Percentiles rank a stretch among this genome's conserved stretches.
phyloP scores from a whole-genome alignment of 2,888 invertebrate species.

The Cataglyphis cursor region DNA sequence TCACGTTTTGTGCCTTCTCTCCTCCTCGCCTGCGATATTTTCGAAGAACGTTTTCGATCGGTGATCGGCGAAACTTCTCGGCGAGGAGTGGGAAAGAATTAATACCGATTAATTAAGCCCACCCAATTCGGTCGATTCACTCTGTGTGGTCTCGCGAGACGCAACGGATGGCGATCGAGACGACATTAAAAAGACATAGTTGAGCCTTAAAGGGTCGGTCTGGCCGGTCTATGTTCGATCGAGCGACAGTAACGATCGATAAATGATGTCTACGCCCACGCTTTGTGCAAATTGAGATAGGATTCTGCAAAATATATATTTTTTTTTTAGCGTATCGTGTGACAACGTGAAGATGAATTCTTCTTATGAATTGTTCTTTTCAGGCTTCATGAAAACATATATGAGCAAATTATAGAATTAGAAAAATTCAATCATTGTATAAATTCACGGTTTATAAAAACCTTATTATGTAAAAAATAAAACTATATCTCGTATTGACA shows the following conservation, averaged over 20 bases:
- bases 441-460: background rate
- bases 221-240: conserved; percentile 9
- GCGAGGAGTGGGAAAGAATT: conserved; percentile 70
- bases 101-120: conserved; percentile 77
- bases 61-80: conserved; percentile 52
- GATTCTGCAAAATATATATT: background rate
- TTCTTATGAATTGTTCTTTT: background rate
- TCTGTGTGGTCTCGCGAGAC: conserved; percentile 72
- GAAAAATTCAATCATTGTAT: background rate
- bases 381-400: background rate
- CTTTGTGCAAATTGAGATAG: conserved; percentile 21
- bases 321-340: background rate
- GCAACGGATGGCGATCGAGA: conserved; percentile 9
- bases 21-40: conserved; percentile 41
- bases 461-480: background rate
- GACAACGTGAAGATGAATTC: background rate
- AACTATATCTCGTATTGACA: background rate
- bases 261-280: conserved; percentile 61
- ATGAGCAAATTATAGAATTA: background rate
- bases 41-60: conserved; percentile 55
- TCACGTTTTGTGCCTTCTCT: conserved; percentile 21
- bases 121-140: conserved; percentile 64
- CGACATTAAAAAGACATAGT: conserved; percentile 36
- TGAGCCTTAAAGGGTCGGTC: conserved; percentile 11
- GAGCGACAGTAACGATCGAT: conserved; percentile 65